phyloP scores from a whole-genome alignment of 1,140 invertebrate species.

The Anadara kagoshimensis region DNA sequence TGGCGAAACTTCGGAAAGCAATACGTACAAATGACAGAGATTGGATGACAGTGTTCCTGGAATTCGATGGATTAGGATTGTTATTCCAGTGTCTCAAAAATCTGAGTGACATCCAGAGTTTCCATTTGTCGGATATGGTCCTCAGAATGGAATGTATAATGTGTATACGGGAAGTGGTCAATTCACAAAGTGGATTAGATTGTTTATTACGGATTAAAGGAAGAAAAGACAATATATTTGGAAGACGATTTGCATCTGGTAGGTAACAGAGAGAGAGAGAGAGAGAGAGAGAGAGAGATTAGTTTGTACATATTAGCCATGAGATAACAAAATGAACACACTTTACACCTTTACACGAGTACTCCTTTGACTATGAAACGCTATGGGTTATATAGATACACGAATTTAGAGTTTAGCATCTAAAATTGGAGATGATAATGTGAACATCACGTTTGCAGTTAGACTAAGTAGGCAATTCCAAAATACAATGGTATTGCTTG shows the following conservation, averaged over 20 bases:
- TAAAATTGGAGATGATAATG: too few relatives aligned
- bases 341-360: too few relatives aligned
- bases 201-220: slow-evolving; percentile 75
- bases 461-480: too few relatives aligned
- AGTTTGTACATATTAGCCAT: too few relatives aligned
- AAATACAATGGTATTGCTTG: too few relatives aligned
- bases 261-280: slow-evolving; percentile 45
- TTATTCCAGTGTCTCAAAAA: slow-evolving; percentile 75
- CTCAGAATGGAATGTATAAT: slow-evolving; percentile 75
- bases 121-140: slow-evolving; percentile 73
- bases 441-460: too few relatives aligned
- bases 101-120: slow-evolving; percentile 64
- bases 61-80: slow-evolving; percentile 72
- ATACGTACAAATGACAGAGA: slow-evolving; percentile 69
- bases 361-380: too few relatives aligned
- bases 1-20: slow-evolving; percentile 60
- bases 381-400: too few relatives aligned
- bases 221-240: slow-evolving; percentile 78
- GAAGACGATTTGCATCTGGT: slow-evolving; percentile 89
- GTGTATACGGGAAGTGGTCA: slow-evolving; percentile 76
- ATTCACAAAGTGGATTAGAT: slow-evolving; percentile 76
- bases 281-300: too few relatives aligned
- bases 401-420: too few relatives aligned
- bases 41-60: slow-evolving; percentile 77
- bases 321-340: too few relatives aligned